These are phyloP conservation scores for Heliconius cydno DNA, from an alignment of 2,888 invertebrate species.

Conservation along the genomic window DNA sequence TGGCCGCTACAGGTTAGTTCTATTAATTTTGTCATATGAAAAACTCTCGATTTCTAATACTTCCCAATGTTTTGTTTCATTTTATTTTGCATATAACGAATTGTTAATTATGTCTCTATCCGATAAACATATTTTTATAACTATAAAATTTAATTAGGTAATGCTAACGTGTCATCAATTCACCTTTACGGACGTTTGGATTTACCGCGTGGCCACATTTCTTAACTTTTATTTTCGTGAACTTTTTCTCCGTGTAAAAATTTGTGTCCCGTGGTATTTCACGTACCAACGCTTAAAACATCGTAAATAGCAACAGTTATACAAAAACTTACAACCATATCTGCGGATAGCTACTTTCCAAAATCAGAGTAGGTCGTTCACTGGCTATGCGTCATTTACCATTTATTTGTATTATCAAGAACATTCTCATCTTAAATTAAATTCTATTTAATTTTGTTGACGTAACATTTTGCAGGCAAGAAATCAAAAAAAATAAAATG, in stretches of 20 bases:
- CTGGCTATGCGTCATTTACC: constrained; percentile 75
- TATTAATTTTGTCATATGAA: constrained; percentile 81
- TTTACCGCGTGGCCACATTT: constrained; percentile 84
- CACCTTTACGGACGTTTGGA: constrained; percentile 81
- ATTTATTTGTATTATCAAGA: constrained; percentile 51
- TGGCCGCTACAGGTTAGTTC: constrained; percentile 89
- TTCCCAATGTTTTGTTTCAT: constrained; percentile 44
- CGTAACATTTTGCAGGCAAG: constrained; percentile 84
- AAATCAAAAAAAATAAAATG: constrained; percentile 94
- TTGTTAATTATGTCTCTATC: constrained; percentile 34
- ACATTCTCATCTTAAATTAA: constrained; percentile 46
- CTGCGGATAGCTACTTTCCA: constrained; percentile 75
- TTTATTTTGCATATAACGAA: constrained; percentile 41
- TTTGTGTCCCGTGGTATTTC: constrained; percentile 43
- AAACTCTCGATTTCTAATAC: constrained; percentile 55
- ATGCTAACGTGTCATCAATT: constrained; percentile 83
- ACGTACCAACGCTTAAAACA: constrained; percentile 1
- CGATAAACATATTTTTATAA: constrained; percentile 26
- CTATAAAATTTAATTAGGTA: constrained; percentile 49
- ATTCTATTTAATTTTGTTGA: constrained; percentile 47
- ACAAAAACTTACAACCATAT: constrained; percentile 56
- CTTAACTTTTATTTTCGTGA: constrained; percentile 56
- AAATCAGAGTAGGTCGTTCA: constrained; percentile 76
- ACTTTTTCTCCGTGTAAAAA: constrained; percentile 40
- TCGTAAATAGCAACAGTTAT: constrained; percentile 6